Evolutionary conservation across 2,113 vertebrate species (phyloP), one percentile per base, ranked within the genome.

Genomic region (Lycocorax pyrrhopterus): DNA sequence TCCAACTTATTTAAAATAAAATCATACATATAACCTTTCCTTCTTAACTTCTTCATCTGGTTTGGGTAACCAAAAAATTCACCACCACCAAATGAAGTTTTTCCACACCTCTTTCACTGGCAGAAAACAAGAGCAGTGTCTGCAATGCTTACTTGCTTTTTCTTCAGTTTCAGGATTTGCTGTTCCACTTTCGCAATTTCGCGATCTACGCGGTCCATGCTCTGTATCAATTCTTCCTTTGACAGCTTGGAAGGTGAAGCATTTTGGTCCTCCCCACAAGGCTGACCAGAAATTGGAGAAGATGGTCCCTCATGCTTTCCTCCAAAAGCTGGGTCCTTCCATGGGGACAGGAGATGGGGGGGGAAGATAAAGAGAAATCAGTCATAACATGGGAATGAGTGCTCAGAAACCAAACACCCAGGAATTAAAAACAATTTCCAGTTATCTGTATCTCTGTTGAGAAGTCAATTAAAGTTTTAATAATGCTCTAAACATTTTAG

Each of bases 131-230:
- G 7, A 78, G n/a, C 17, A 94, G 68, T 39, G 56, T 6, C 73
- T 90, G 79, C 47, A 78, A 4, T 37, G 77, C 97, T 94, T 97
- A 99, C 99, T 98, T 99, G 99, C 85, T 99, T 99, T 97, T 99
- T 99, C 98, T 99, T 99, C 94, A 99, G 96, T 86, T 99, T 99
- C 91, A 99, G 98, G 97, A 99, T 99, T 97, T 99, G 99, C 94
- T 99, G 99, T 89, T 99, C 99, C 80, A 99, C 99, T 98, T 99
- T 99, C 0, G 99, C 99, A 63, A 99, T 99, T 95, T 99, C 99
- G 10, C 99, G 96, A 97, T 99, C 99, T 10, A 99, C 99, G 2
- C 99, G 99, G 95, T 99, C 99, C 99, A 99, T 99, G 95, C 99
- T 99, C 98, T 99, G 99, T 93, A 99, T 99, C 94, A 99, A 94